phyloP scores from a whole-genome alignment of 1,140 invertebrate genomes.

The Drosophila albomicans region DNA sequence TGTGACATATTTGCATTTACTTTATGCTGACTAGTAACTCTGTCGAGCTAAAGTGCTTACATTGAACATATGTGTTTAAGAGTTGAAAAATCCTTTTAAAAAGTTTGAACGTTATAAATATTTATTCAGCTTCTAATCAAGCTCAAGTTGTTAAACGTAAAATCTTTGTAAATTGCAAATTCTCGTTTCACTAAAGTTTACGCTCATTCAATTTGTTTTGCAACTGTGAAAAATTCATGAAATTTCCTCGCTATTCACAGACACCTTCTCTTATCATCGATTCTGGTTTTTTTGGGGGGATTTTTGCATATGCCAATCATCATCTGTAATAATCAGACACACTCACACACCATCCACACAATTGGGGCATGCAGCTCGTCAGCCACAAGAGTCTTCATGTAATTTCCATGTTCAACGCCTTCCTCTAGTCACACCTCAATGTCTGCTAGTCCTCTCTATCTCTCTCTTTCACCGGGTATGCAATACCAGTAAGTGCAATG shows the following conservation, averaged over 20 bases:
- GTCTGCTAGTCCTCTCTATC: background rate
- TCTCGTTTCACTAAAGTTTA: no score
- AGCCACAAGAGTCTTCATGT: background rate
- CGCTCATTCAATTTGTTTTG: no score
- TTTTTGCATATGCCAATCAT: conserved; percentile 4
- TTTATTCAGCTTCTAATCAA: no score
- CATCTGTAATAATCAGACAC: background rate
- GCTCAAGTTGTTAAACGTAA: no score
- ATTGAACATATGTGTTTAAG: no score
- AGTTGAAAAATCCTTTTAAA: no score
- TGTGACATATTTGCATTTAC: no score
- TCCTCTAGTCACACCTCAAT: background rate
- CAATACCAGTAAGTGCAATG: conserved; percentile 5
- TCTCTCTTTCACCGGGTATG: background rate
- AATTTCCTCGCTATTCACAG: background rate
- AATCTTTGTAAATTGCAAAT: no score
- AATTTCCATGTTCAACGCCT: conserved; percentile 12
- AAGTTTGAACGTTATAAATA: no score
- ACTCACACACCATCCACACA: background rate
- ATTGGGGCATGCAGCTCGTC: conserved; percentile 13
- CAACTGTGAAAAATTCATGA: background rate
- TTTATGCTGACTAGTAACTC: no score
- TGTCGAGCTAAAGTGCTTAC: no score
- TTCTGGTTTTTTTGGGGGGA: background rate
- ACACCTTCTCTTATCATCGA: background rate